A percentile compares a stretch with the other conserved stretches of the same genome.
phyloP scores from a whole-genome alignment of 2,797 vertebrate genomes.

The Acanthis flammea region DNA sequence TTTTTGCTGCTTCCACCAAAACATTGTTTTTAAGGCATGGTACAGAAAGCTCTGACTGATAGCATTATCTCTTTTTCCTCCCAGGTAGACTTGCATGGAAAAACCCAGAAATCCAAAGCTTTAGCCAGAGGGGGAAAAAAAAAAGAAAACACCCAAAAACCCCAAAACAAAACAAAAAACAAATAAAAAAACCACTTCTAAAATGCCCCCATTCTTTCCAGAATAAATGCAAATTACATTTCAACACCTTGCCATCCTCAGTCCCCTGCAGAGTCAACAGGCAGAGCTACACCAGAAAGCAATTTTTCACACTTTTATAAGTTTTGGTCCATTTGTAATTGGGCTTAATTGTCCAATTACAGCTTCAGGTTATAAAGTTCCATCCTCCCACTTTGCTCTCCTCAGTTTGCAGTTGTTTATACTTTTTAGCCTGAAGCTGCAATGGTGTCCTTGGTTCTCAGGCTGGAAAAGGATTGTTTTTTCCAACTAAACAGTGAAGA shows the following conservation, averaged over 20 bases:
- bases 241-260: no score
- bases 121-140: not conserved
- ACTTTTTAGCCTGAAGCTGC: not conserved
- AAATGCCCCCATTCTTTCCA: not conserved
- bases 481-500: not conserved
- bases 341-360: not conserved
- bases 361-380: not conserved
- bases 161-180: not conserved
- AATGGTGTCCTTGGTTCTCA: not conserved
- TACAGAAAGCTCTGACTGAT: not conserved
- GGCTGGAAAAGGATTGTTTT: not conserved
- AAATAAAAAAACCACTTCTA: not conserved
- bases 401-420: not conserved
- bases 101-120: not conserved
- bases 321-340: not conserved
- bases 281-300: not conserved
- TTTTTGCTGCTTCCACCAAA: not conserved
- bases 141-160: no score
- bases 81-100: not conserved
- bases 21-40: not conserved
- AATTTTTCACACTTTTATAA: not conserved
- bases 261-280: not conserved
- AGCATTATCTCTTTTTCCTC: not conserved
- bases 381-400: not conserved
- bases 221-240: not conserved